Percentiles rank a stretch among this genome's conserved stretches.
Conservation (phyloP, 2,113 vertebrate species). For the Ramphastos sulfuratus region DNA sequence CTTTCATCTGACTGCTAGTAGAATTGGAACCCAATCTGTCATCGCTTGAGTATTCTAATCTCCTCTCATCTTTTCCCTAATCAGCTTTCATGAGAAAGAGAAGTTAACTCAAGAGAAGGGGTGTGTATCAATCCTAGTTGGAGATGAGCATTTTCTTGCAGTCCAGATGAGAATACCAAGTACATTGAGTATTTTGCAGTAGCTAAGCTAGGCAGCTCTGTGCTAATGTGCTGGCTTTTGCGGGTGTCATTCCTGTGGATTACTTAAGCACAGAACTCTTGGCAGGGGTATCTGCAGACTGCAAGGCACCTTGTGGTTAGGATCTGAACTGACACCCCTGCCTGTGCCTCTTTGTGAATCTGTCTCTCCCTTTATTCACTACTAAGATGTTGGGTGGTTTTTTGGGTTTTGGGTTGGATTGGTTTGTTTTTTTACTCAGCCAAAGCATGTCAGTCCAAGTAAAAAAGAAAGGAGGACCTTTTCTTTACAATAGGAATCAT, state of each 20-base stretch:
- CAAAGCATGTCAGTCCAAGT: background rate
- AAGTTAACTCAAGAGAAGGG: background rate
- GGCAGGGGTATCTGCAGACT: conserved; percentile 34
- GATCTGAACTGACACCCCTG: background rate
- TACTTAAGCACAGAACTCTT: conserved; percentile 31
- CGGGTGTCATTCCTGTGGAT: conserved; percentile 37
- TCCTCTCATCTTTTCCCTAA: background rate
- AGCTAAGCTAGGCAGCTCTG: background rate
- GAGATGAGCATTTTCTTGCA: background rate
- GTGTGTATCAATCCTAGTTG: background rate
- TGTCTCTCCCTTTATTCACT: conserved; percentile 25
- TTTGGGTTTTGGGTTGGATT: too few relatives aligned
- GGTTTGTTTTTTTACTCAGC: background rate
- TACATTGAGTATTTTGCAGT: background rate
- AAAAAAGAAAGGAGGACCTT: background rate
- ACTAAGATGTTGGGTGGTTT: background rate
- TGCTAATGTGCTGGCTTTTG: conserved; percentile 22
- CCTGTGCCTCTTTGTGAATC: background rate
- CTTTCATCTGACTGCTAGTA: background rate
- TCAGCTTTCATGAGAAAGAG: background rate
- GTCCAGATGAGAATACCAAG: background rate
- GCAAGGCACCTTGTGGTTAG: conserved; percentile 37
- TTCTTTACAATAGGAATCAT: background rate
- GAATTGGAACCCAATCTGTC: background rate
- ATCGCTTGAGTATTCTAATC: background rate